Evolutionary conservation across 2,888 invertebrate genomes (phyloP), one percentile per base, ranked within the genome.

Genomic region (Mythimna loreyi): DNA sequence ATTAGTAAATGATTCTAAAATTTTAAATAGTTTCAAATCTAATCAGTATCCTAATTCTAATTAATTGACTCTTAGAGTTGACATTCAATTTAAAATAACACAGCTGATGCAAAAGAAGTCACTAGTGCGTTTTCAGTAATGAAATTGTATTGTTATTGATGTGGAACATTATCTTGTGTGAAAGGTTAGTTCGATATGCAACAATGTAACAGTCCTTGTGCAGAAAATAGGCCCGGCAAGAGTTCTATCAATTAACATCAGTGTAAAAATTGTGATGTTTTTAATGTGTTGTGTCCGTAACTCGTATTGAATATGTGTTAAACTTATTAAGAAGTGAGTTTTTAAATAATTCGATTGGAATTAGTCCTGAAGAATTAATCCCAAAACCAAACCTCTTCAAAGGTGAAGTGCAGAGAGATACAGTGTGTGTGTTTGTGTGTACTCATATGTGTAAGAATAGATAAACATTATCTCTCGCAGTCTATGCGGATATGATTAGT

Each of bases 181-280:
- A 87, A 87, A 89, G 89, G 89, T 89, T 84, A 87, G 80, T 77
- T 63, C 47, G 72, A 78, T 78, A 75, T 3, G 57, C 74, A 57
- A 76, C 62, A 75, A 45, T 73, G 80, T 72, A 66, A 63, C 45
- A 47, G 23, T 25, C 13, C 30, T 50, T 50, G 9, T 43, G 16
- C 49, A 60, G 9, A 78, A 72, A 50, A 55, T 30, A 36, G 68
- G 30, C n/a, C 28, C 43, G 3, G 5, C 30, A 23, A 45, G 23
- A 43, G 21, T 47, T 43, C 19, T 4, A 13, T 25, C 8, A 3
- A 62, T 40, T 52, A 28, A 55, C 47, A 80, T 58, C 56, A 80
- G 65, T 71, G 36, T 25, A 45, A 62, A 61, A 71, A 36, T 28
- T 57, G 13, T 19, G 11, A 52, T 25, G 65, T 69, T 53, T 64